These are phyloP conservation scores for Sylvilagus floridanus DNA, from an alignment of 2,797 vertebrate genomes.

Conservation along the genomic window DNA sequence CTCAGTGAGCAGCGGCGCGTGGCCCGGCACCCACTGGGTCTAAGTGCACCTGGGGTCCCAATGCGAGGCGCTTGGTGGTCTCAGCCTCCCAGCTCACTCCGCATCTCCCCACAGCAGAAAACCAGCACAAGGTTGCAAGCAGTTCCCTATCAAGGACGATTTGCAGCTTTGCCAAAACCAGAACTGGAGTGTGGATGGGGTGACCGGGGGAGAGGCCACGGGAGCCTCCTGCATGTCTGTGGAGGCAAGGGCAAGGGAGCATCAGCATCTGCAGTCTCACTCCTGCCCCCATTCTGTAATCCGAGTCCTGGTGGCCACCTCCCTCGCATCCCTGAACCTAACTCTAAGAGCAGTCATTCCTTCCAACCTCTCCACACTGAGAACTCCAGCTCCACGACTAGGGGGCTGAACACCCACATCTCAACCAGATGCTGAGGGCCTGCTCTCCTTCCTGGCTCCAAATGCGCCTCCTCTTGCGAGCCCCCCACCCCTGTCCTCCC, in stretches of 20 bases:
- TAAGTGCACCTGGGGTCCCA: conserved; percentile 69
- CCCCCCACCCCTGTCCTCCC: background rate
- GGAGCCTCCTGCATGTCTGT: conserved; percentile 30
- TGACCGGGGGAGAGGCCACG: conserved; percentile 57
- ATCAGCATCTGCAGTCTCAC: conserved; percentile 24
- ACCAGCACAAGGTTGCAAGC: conserved; percentile 74
- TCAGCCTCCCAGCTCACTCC: conserved; percentile 57
- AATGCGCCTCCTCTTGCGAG: background rate
- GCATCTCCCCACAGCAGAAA: conserved; percentile 80
- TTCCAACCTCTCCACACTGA: background rate
- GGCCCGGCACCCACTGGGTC: conserved; percentile 37
- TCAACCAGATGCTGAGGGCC: background rate
- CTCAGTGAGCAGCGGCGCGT: conserved; percentile 49
- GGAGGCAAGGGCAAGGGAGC: background rate
- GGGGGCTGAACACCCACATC: background rate
- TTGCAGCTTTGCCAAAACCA: conserved; percentile 77
- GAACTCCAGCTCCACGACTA: conserved; percentile 6
- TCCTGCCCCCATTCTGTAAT: conserved; percentile 50
- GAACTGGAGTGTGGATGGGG: conserved; percentile 80
- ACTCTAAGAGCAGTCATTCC: conserved; percentile 40
- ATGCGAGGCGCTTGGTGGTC: conserved; percentile 80
- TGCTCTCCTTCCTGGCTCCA: background rate
- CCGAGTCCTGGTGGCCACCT: conserved; percentile 31
- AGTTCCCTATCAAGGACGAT: conserved; percentile 80
- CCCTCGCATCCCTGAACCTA: background rate